Evolutionary conservation across 2,113 vertebrate species (phyloP).

Genomic region (Otocyon megalotis): DNA sequence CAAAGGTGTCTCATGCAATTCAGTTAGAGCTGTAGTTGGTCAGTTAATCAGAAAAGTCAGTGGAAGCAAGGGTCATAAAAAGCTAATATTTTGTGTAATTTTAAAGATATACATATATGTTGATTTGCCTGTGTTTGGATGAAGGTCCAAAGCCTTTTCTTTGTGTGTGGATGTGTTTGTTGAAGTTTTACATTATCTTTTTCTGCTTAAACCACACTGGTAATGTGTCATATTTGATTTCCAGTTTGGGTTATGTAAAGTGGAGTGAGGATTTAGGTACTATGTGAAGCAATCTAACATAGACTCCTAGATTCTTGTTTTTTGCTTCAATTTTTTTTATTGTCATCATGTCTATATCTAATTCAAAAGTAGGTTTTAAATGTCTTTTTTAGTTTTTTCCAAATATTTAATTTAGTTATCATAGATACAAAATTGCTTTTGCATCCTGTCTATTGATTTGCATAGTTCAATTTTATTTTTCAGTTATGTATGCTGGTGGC

Average conservation of each 20-base stretch:
- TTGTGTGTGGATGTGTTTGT: background rate
- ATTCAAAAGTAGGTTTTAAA: constrained; percentile 51
- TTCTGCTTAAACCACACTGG: background rate
- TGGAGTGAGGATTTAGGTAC: background rate
- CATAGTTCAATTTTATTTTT: background rate
- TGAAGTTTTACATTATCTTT: background rate
- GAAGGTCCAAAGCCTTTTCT: constrained; percentile 8
- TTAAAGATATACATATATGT: background rate
- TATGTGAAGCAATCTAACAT: background rate
- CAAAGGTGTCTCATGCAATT: background rate
- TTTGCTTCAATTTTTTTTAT: background rate
- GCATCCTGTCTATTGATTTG: background rate
- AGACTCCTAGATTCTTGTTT: background rate
- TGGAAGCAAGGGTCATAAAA: background rate
- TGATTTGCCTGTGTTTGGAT: constrained; percentile 22
- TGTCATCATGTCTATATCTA: background rate
- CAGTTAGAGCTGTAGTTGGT: background rate
- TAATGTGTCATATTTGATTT: background rate
- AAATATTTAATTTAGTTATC: constrained; percentile 30
- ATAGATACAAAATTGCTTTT: background rate
- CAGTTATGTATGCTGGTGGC: background rate
- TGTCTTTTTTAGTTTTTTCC: background rate
- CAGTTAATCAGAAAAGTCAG: background rate
- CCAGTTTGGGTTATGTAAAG: background rate
- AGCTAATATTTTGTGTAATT: background rate